phyloP scores from a whole-genome alignment of 1,140 invertebrate species.

The Nixonia krombeini region DNA sequence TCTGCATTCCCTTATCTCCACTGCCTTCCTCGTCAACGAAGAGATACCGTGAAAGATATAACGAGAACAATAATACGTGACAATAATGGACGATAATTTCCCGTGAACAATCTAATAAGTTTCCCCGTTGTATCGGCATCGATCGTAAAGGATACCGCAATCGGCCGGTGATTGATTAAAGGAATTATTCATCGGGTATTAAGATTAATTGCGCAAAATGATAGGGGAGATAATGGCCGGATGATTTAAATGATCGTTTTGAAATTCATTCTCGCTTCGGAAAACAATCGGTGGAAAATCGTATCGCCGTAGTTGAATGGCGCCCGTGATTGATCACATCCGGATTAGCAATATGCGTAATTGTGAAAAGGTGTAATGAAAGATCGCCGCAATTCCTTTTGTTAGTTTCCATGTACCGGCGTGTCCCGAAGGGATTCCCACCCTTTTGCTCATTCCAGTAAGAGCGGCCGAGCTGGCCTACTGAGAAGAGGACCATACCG shows the following conservation, averaged over 20 bases:
- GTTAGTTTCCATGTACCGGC: conserved; percentile 19
- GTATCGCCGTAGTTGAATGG: no score
- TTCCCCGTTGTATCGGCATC: no score
- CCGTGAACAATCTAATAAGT: conserved; percentile 17
- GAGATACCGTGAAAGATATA: conserved; percentile 41
- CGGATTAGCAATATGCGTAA: no score
- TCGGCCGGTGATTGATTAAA: no score
- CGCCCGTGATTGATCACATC: no score
- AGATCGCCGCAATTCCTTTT: conserved; percentile 17
- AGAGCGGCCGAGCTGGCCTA: conserved; percentile 37
- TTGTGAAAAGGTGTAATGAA: background rate
- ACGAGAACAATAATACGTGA: conserved; percentile 36
- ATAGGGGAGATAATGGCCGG: no score
- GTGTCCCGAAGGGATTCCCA: conserved; percentile 58
- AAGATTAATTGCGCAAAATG: no score
- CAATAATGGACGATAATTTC: conserved; percentile 28
- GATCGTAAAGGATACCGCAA: no score
- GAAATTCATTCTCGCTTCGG: no score
- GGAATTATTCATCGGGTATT: no score
- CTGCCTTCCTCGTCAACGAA: conserved; percentile 20
- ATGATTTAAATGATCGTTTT: no score
- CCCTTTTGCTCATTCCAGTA: conserved; percentile 55
- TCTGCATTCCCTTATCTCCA: conserved; percentile 10
- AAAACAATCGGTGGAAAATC: no score
- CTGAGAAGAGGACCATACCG: conserved; percentile 21